Base-by-base conservation (phyloP, 2,113 vertebrate genomes). In the Prietella phreatophila region DNA sequence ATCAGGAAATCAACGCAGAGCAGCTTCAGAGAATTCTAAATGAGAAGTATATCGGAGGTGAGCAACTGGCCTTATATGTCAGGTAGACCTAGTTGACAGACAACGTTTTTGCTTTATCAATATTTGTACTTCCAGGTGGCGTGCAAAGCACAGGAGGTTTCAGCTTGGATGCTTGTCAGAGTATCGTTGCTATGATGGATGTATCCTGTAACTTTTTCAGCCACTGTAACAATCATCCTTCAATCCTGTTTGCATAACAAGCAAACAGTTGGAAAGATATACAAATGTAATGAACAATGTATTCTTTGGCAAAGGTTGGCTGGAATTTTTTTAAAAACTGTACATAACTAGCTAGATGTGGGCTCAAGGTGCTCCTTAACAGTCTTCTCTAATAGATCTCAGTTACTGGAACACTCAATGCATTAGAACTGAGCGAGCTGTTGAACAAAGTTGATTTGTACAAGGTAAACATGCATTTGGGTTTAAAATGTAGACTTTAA, bases 131-230 rank as follows among this genome's bases (percentile, higher is more conserved):
- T 60, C 27, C 67, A 95, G 94, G 88, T 58, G 87, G 90, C 36
- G 58, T 91, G 39, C 47, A 15, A 36, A 92, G 91, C 80, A 88
- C 85, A 42, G 93, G 87, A 80, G 93, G 93, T 17, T 95, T 96
- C 90, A 93, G 86, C n/a, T 79, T 94, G 20, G 95, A 96, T n/a
- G 92, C 93, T 80, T 96, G 95, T 73, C 93, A 93, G 87, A 94
- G 95, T 83, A 92, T 96, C 88, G 91, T 95, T 3, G 94, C 95
- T 11, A 80, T 95, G 85, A 95, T 95, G 94, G 95, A 95, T 63
- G 95, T 95, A 95, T 95, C 95, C 93, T 93, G 80, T 30, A 67
- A 27, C 4, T 65, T 58, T 36, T 36, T 36, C 1, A 81, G 11
- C 1, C 36, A 71, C 2, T 56, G 5, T 27, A 58, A n/a, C 53